Conservation (phyloP, 2,888 invertebrate species). For the Oscheius sp. region DNA sequence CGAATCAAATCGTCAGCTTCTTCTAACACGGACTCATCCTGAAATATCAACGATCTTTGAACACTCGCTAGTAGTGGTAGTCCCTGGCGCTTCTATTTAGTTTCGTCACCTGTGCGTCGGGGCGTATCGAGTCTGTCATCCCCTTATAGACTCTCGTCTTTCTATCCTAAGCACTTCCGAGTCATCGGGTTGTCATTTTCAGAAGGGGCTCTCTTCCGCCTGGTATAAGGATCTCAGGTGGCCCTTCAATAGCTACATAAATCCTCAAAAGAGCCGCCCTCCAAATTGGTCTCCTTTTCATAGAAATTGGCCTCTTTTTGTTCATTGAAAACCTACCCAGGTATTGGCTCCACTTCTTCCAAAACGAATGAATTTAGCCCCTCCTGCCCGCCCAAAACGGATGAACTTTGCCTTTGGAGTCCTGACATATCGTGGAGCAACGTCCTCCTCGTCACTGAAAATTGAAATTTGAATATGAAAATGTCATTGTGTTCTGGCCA, state of each 20-base stretch:
- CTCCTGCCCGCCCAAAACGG: constrained; percentile 67
- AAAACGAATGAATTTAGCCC: constrained; percentile 69
- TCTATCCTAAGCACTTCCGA: constrained; percentile 11
- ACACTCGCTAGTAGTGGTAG: neutral
- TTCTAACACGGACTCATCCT: constrained; percentile 33
- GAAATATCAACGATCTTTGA: constrained; percentile 13
- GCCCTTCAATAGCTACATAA: constrained; percentile 2
- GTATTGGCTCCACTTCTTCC: constrained; percentile 61
- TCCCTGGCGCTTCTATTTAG: neutral
- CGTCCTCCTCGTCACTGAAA: constrained; percentile 31
- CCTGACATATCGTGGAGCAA: constrained; percentile 51
- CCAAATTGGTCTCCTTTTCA: constrained; percentile 9
- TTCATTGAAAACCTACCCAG: constrained; percentile 46
- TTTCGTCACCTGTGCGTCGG: constrained; percentile 23
- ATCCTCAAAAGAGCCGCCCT: neutral
- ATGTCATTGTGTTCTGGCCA: neutral
- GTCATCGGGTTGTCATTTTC: constrained; percentile 18
- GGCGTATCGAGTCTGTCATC: constrained; percentile 25
- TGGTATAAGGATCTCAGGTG: constrained; percentile 13
- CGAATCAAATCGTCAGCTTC: constrained; percentile 29
- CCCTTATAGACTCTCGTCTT: neutral
- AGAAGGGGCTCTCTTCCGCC: constrained; percentile 4
- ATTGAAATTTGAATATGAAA: neutral
- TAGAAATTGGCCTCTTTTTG: neutral
- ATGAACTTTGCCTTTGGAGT: constrained; percentile 70